phyloP scores from a whole-genome alignment of 2,797 vertebrate genomes.

The Buceros bicornis region DNA sequence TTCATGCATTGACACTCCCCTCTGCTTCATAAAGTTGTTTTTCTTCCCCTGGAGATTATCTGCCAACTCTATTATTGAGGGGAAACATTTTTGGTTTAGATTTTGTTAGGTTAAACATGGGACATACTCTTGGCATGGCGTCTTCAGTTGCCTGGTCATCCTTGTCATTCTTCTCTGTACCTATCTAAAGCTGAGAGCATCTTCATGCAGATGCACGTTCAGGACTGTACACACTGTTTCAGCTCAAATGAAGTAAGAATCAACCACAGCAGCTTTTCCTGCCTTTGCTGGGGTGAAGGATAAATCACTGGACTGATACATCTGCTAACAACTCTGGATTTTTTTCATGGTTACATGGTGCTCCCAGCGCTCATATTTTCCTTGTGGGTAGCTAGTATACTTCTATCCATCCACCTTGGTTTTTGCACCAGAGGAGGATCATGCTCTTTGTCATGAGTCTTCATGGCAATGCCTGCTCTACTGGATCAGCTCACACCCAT shows the following conservation, averaged over 20 bases:
- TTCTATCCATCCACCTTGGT: no score
- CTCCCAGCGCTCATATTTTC: background rate
- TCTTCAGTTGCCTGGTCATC: background rate
- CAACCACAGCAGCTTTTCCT: background rate
- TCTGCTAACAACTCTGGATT: background rate
- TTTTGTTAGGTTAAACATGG: background rate
- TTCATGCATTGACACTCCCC: background rate
- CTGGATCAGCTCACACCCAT: background rate
- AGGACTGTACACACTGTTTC: rapidly evolving
- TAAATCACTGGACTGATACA: background rate
- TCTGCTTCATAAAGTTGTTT: background rate
- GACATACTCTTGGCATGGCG: background rate
- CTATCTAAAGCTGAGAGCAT: rapidly evolving
- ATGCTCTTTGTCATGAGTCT: background rate
- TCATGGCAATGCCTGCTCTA: background rate
- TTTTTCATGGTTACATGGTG: background rate
- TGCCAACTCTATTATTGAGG: background rate
- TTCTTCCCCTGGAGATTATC: background rate
- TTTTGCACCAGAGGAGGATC: background rate
- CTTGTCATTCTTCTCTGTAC: background rate
- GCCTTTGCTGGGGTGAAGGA: background rate
- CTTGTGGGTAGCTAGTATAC: no score
- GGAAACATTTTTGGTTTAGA: background rate
- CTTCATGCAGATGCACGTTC: background rate
- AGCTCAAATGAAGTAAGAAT: background rate